Percentiles rank a stretch among this genome's conserved stretches.
Evolutionary conservation across 2,888 invertebrate species (phyloP).

Genomic region (Tineola bisselliella): DNA sequence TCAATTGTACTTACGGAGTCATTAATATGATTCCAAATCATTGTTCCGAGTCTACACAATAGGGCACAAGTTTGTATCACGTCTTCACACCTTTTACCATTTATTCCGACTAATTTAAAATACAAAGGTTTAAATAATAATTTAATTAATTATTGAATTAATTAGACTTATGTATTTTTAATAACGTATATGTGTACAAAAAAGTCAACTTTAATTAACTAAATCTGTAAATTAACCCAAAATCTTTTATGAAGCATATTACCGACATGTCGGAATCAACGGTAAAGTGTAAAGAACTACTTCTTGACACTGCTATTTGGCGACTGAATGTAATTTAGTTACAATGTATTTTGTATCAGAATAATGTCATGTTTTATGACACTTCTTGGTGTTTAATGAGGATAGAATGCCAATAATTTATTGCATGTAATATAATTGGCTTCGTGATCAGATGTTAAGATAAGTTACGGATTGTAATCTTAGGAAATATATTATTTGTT

Average conservation of each 20-base stretch:
- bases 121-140: too few relatives aligned
- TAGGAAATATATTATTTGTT: too few relatives aligned
- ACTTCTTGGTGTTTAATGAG: conserved; percentile 10
- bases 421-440: background rate
- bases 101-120: conserved; percentile 21
- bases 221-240: too few relatives aligned
- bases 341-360: conserved; percentile 46
- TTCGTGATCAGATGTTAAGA: background rate
- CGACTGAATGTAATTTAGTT: conserved; percentile 40
- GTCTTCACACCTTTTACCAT: conserved; percentile 34
- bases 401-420: background rate
- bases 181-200: too few relatives aligned
- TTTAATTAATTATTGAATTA: too few relatives aligned
- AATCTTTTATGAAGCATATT: background rate
- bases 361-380: conserved; percentile 20
- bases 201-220: too few relatives aligned
- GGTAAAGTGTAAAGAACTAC: conserved; percentile 37
- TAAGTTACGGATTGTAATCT: too few relatives aligned
- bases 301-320: conserved; percentile 52
- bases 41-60: conserved; percentile 59
- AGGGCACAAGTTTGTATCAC: conserved; percentile 52
- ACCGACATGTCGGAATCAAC: conserved; percentile 24
- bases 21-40: conserved; percentile 56
- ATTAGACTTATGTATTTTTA: too few relatives aligned
- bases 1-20: conserved; percentile 23